These are phyloP conservation scores for Steatocranus sp. DNA, from an alignment of 2,797 vertebrate species.

Conservation along the genomic window DNA sequence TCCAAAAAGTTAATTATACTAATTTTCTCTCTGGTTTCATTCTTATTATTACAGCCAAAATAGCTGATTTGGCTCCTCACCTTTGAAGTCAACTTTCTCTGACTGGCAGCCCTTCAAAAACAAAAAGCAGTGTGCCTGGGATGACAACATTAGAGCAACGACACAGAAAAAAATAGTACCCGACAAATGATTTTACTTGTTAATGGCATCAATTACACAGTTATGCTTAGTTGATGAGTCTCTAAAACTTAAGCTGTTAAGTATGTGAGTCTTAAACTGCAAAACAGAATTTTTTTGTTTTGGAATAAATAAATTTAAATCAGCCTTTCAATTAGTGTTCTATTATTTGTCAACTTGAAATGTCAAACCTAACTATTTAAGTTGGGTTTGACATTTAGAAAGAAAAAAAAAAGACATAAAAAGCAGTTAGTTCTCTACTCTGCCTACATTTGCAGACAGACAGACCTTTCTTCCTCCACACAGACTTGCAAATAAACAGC, in stretches of 20 bases:
- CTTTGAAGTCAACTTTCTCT: background rate
- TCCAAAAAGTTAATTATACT: background rate
- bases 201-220: background rate
- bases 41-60: background rate
- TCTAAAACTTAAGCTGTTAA: background rate
- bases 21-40: background rate
- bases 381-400: background rate
- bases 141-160: background rate
- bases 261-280: background rate
- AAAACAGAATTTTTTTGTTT: background rate
- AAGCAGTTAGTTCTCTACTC: background rate
- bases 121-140: background rate
- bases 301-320: background rate
- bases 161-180: background rate
- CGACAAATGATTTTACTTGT: background rate
- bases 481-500: background rate
- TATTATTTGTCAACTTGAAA: background rate
- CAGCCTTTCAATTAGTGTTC: background rate
- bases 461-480: background rate
- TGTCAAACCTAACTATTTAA: background rate
- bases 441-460: background rate
- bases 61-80: background rate
- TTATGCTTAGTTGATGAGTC: background rate
- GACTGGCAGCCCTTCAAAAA: background rate
- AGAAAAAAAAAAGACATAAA: background rate